Evolutionary conservation across 2,888 invertebrate species (phyloP), one percentile per base, ranked within the genome.

Genomic region (Petrolisthes manimaculis): DNA sequence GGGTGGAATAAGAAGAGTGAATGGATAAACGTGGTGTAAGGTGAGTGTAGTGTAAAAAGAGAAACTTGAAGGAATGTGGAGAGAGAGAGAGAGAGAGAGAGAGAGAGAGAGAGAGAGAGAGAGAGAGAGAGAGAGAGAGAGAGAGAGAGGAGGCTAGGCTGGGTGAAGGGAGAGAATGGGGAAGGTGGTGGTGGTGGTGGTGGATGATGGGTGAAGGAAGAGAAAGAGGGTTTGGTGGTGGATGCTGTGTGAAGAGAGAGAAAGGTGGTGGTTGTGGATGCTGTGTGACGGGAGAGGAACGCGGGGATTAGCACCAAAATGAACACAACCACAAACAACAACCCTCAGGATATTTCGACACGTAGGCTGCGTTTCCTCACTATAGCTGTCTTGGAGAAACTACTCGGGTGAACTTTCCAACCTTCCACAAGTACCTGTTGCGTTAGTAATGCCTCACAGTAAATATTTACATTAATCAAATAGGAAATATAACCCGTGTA

Each of bases 291-390:
- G 61, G 18, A 61, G 9, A 61, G 12, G 18, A 61, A 14, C 61
- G 9, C 61, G 12, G 37, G 37, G 12, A 12, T 71, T 71, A 71
- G 6, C 71, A 71, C 71, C 12, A 71, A 12, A 18, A 12, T 71
- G 71, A 71, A 71, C n/a, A 71, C 14, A n/a, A 21, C 21, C 71
- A 71, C 71, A n/a, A 61, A 71, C 21, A 71, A 71, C 71, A 71
- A 71, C 71, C 71, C 21, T 71, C 71, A 71, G 71, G 71, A 71
- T 71, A 71, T 71, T 71, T 71, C 71, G 71, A 71, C 71, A 71
- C 18, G 71, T 14, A n/a, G 71, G 71, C 21, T 4, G 71, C 71
- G 14, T 71, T 37, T 37, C 37, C 1, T 37, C 37, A 37, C 37
- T n/a, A n/a, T n/a, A n/a, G n/a, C n/a, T 37, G 37, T 37, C 37